Percentiles rank a stretch among this genome's conserved stretches.
phyloP scores from a whole-genome alignment of 2,888 invertebrate genomes.

The Scaptomyza tumidula region DNA sequence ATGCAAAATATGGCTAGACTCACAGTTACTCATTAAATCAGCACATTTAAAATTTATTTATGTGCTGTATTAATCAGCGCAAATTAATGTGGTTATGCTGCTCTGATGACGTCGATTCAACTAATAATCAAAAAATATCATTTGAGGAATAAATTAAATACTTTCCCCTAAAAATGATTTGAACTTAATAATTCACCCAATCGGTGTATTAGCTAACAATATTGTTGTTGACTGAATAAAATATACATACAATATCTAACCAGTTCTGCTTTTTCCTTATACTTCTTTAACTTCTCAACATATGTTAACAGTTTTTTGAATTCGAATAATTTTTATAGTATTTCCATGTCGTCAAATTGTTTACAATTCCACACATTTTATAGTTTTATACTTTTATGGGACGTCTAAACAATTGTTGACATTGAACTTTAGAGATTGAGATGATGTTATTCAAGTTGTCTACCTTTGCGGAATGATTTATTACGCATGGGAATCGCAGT shows the following conservation, averaged over 20 bases:
- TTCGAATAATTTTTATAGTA: too few relatives aligned
- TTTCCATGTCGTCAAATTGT: too few relatives aligned
- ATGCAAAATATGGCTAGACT: not conserved
- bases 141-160: not conserved
- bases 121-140: too few relatives aligned
- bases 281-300: too few relatives aligned
- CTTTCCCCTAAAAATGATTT: not conserved
- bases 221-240: too few relatives aligned
- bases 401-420: slow-evolving; percentile 34
- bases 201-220: too few relatives aligned
- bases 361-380: too few relatives aligned
- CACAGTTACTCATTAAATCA: not conserved
- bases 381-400: not conserved
- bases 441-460: slow-evolving; percentile 37
- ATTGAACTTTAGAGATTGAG: slow-evolving; percentile 52
- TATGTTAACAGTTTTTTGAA: too few relatives aligned
- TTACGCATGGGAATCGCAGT: slow-evolving; percentile 32
- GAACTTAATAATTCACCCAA: too few relatives aligned
- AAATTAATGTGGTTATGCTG: not conserved
- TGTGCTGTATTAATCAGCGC: not conserved
- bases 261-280: too few relatives aligned
- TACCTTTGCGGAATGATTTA: slow-evolving; percentile 40
- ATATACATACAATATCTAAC: too few relatives aligned
- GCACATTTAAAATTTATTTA: not conserved
- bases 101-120: too few relatives aligned